Base-by-base conservation (phyloP, 2,113 vertebrate species). In the Muntiacus reevesi region DNA sequence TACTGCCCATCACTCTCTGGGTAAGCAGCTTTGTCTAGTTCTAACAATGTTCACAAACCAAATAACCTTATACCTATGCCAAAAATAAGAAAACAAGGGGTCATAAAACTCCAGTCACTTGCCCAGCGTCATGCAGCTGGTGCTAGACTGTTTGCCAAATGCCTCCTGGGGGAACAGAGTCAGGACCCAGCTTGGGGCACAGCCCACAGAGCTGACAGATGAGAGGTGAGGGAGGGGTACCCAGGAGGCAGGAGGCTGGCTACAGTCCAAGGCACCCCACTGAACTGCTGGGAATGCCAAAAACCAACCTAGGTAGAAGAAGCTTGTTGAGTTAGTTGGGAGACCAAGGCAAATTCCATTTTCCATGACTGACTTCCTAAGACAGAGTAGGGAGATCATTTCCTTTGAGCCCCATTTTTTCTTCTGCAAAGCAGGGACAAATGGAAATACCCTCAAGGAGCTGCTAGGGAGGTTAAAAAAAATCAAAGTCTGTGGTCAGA, bases 11-110 rank as follows among this genome's bases (percentile, higher is more conserved):
- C 74, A 96, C 71, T 74, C 83, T 85, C 23, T 81, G 67, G 54
- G 54, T 52, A 85, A 97, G 95, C n/a, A 86, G 55, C 64, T 98
- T 97, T 94, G 83, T 96, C 71, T 94, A 87, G 95, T 59, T n/a
- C 79, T 62, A 64, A 88, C 81, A 92, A 95, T 89, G 45, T 78
- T 89, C 47, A 71, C 3, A 36, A 95, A 90, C 82, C 67, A 93
- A 3, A 91, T 55, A 96, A 87, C 45, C 55, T 50, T 50, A 97
- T 36, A 64, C 57, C 52, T 78, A 62, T n/a, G 81, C 52, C 78
- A 89, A 33, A 91, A 96, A 76, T 19, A 64, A 94, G 74, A 89
- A 93, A 93, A 86, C 36, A 87, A 96, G 92, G n/a, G 33, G 55
- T 85, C 50, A 54, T 67, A 76, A n/a, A 95, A 83, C 90, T 74